A percentile compares a stretch with the other conserved stretches of the same genome.
Evolutionary conservation across 2,113 vertebrate genomes (phyloP).

Genomic region (Trochalopteron elliotii): DNA sequence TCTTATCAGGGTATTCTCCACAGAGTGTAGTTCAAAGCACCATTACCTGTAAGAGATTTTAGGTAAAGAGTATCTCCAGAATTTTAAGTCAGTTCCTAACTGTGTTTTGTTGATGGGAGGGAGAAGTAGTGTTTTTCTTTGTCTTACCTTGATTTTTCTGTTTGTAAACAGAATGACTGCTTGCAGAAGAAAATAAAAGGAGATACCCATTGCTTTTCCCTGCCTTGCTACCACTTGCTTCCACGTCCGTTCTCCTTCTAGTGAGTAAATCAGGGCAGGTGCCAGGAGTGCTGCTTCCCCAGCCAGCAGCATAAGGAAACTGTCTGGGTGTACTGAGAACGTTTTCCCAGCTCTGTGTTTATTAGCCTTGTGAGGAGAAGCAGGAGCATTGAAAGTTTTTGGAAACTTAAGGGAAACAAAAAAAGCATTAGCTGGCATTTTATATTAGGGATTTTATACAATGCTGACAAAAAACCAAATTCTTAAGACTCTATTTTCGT

Average conservation of each 20-base stretch:
- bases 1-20: neutral
- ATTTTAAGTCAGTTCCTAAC: neutral
- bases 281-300: neutral
- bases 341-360: neutral
- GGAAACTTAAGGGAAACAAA: neutral
- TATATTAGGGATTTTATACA: neutral
- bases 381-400: neutral
- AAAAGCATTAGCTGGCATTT: neutral
- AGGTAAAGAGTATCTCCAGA: neutral
- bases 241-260: neutral
- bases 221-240: neutral
- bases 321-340: neutral
- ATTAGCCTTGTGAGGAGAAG: slow-evolving; percentile 6
- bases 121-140: neutral
- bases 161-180: neutral
- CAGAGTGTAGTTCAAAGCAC: neutral
- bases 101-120: neutral
- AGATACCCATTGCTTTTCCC: neutral
- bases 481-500: neutral
- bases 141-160: neutral
- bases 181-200: neutral
- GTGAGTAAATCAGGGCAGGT: neutral
- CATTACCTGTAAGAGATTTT: neutral
- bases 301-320: slow-evolving; percentile 11
- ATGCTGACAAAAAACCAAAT: neutral